Evolutionary conservation across 2,888 invertebrate species (phyloP), one percentile per base, ranked within the genome.

Genomic region (Lomographa bimaculata): DNA sequence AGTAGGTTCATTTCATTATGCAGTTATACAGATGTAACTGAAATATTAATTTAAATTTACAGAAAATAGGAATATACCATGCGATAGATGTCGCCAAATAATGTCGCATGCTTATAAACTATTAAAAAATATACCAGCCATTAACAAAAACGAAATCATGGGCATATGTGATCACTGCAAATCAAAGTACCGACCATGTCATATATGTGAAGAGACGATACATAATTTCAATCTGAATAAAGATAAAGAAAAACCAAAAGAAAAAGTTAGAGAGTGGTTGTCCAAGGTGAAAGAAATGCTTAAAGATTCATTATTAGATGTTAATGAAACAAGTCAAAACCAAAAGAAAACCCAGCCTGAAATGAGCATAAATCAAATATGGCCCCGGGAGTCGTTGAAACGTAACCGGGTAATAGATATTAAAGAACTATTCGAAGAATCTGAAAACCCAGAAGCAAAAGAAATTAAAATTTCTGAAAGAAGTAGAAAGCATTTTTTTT

Each of bases 161-260:
- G 14, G 14, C 2, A 2, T 14, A 14, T 14, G 14, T 14, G 4
- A 14, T 14, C 2, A 4, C 2, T 14, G 14, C 4, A 14, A 14
- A 14, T 4, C 2, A 4, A 14, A 14, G 4, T 3, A 14, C 4
- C 2, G 4, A 3, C 41, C 71, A 60, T 64, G 82, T 65, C 27
- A 58, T 58, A 14, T 68, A 64, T 70, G 81, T 57, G 33, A 74
- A 53, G 47, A 75, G 58, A 53, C 67, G 43, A 48, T 68, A 6
- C 57, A 71, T 50, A 55, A 70, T 56, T 71, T 79, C 72, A 17
- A 51, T 60, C 18, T 34, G 70, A 59, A 24, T 62, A 46, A 59
- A 65, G 27, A 43, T 60, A 49, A 50, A 52, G 47, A 67, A 58
- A 54, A 39, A 47, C 40, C 39, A 1, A 60, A 56, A 45, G 33